Evolutionary conservation across 2,888 invertebrate species (phyloP), one percentile per base, ranked within the genome.

Genomic region (Calameuta filiformis): DNA sequence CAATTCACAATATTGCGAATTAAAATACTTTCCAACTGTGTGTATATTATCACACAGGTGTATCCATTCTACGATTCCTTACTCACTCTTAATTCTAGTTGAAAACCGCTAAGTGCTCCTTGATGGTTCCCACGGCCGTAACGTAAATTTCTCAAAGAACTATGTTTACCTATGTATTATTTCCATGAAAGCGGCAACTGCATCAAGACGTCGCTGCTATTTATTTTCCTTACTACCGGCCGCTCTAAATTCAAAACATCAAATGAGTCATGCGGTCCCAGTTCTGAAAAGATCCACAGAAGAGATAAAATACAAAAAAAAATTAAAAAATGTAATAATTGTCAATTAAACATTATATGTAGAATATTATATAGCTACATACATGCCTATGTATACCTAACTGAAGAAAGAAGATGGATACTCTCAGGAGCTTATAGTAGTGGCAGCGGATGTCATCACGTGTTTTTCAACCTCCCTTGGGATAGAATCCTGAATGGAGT

Each of bases 91-190:
- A 77, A 77, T 37, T 77, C 30, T 34, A n/a, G 75, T 34, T 76
- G 31, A 35, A 78, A 78, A 76, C 75, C 76, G 76, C 78, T 76
- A 73, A 78, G 78, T 78, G 75, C 79, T 73, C 76, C 79, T 79
- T 83, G 82, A 82, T 82, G 82, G 80, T 78, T 79, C 81, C 80
- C 85, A 79, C 80, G 83, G 85, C 81, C 81, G 79, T 80, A 74
- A 81, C 78, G 83, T 81, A 80, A 82, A 83, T 84, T 83, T 35
- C 68, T 79, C 79, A 75, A 69, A 78, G 79, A 76, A 77, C 81
- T 73, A 75, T 79, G 79, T 81, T 81, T 80, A 83, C 79, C 31
- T 81, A 82, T 81, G 76, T 73, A 75, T 75, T 77, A 76, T 79
- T 81, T 73, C 69, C 74, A 73, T 30, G 56, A 77, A 68, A 75